Evolutionary conservation across 2,797 vertebrate species (phyloP), one percentile per base, ranked within the genome.

Genomic region (Lagodon rhomboides): DNA sequence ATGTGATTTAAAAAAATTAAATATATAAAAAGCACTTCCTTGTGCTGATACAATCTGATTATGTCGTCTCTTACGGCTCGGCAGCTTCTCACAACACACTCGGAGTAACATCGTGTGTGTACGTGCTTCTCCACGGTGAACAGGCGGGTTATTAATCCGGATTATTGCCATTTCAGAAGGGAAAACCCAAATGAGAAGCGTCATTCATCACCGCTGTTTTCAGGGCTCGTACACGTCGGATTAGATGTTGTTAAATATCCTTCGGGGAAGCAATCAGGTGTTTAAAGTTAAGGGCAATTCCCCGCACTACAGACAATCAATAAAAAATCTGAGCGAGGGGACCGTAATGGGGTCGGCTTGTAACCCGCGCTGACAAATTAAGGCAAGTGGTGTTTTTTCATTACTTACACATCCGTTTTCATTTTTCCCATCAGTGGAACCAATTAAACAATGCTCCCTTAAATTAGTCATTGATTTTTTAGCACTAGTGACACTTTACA

Each of bases 391-490:
- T 85, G 76, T 85, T 92, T 85, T 94, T 94, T 93, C 90, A 93
- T 92, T 92, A 93, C 93, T 85, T 88, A 91, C 90, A 94, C 91
- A 92, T 94, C 93, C 93, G 91, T 78, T 93, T 95, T 93, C 92
- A 93, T 95, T 95, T 93, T 92, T 93, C 83, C 89, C 90, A 92
- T 91, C 90, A 85, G 89, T 87, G 83, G 85, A 93, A 92, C 81
- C 93, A 94, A 95, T 95, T 94, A 95, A 94, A 94, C 93, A 93
- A 89, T 82, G 88, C 88, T 82, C 88, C 92, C 87, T 94, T 92
- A 91, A 95, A 95, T 94, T 94, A 94, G 88, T 84, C 92, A 94
- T 94, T 94, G 94, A 94, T 95, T 95, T 95, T 95, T 91, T 90
- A 87, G 86, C 86, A 75, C 80, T 86, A 88, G 92, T 93, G 93